Base-by-base conservation (phyloP, 1,140 invertebrate genomes). In the Drosophila nikananu region DNA sequence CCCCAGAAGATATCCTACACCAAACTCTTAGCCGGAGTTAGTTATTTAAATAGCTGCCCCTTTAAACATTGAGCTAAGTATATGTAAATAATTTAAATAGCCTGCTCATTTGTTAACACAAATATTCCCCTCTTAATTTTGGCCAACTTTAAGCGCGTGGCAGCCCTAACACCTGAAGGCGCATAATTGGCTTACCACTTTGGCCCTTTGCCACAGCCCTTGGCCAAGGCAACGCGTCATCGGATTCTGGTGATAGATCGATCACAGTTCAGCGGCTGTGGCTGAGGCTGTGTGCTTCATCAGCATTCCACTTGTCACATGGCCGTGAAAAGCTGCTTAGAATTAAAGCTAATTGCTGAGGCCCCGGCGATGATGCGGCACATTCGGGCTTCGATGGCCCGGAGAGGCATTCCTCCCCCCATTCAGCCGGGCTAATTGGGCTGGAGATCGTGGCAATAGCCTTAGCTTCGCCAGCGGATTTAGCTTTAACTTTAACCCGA, bases 311-410 rank as follows among this genome's bases (percentile, higher is more conserved):
- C 80, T 86, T 77, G 80, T 87, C 83, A 89, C 73, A 84, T 75
- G 80, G 59, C 58, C 57, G 60, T 62, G 41, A 46, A 80, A 90
- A 90, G 87, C 86, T 63, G 86, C 86, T 90, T 90, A 90, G 86
- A 86, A 90, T 90, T 90, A 90, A 90, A 90, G 86, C 86, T 90
- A 90, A 90, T 90, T 90, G 86, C 86, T 67, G 72, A 44, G 76
- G 71, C 83, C 73, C 73, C 73, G 73, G 41, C 68, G 66, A 71
- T 87, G 83, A 87, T 87, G 73, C 68, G 63, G 83, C 83, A 89
- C 41, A 89, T 78, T 89, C 71, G n/a, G n/a, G n/a, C n/a, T n/a
- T n/a, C n/a, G n/a, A n/a, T n/a, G n/a, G n/a, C n/a, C n/a, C n/a
- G 7, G 12, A 66, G 49, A 39, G 30, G 49, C 48, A 55, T 55